Conservation (phyloP, 2,113 vertebrate genomes). For the Crocuta crocuta region DNA sequence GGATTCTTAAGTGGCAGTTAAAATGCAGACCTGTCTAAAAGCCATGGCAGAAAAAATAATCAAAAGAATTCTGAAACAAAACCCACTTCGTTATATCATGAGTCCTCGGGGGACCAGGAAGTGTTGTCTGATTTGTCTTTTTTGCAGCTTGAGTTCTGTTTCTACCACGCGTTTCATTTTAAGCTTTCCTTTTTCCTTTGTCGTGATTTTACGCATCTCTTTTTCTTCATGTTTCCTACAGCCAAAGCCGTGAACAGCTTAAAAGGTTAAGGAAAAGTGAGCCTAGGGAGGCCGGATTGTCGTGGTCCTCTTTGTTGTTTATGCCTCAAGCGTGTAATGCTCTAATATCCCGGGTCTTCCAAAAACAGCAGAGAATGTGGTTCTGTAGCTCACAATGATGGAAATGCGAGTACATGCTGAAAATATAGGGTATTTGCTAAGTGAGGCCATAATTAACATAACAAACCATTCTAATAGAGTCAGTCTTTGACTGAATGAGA, state of each 20-base stretch:
- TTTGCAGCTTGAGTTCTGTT: slow-evolving; percentile 19
- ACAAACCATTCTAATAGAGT: slow-evolving; percentile 26
- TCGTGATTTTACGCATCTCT: background rate
- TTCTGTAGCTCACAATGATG: background rate
- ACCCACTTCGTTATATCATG: background rate
- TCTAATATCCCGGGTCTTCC: background rate
- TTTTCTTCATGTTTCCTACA: background rate
- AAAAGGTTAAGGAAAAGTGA: background rate
- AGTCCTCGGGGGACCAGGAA: background rate
- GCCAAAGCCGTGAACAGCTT: background rate
- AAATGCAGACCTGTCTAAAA: slow-evolving; percentile 44
- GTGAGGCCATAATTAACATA: slow-evolving; percentile 27
- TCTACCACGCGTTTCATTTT: background rate
- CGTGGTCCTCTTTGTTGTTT: background rate
- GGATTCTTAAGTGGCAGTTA: slow-evolving; percentile 50
- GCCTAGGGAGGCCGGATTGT: background rate
- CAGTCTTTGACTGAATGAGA: background rate
- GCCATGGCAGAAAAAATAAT: background rate
- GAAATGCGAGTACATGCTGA: background rate
- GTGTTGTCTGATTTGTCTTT: background rate
- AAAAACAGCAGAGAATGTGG: background rate
- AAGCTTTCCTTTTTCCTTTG: background rate
- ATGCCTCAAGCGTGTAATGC: background rate
- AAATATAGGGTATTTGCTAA: background rate
- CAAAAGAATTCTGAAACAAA: slow-evolving; percentile 43